Evolutionary conservation across 2,797 vertebrate genomes (phyloP).

Genomic region (Sebastes hopkinsi): DNA sequence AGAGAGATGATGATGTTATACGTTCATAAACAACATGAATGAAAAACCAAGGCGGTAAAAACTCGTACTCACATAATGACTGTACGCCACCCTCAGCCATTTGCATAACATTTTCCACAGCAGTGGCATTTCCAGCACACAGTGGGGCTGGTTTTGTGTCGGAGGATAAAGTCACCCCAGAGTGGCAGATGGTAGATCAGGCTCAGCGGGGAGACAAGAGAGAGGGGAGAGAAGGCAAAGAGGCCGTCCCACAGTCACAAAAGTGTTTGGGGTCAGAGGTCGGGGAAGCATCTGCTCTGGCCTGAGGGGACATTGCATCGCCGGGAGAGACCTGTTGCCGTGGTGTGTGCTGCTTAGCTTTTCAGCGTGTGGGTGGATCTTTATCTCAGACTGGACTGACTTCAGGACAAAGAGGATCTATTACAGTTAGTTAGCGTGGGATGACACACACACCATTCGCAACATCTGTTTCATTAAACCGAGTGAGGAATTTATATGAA

Average conservation of each 20-base stretch:
- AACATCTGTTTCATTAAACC: constrained; percentile 12
- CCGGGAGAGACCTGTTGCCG: constrained; percentile 84
- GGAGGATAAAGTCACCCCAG: constrained; percentile 73
- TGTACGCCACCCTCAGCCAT: constrained; percentile 12
- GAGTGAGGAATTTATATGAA: not conserved
- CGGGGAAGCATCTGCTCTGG: constrained; percentile 91
- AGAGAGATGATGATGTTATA: not conserved
- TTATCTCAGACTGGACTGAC: constrained; percentile 57
- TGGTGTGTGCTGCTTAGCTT: constrained; percentile 70
- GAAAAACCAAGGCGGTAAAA: not conserved
- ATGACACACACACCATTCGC: constrained; percentile 11
- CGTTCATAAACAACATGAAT: not conserved
- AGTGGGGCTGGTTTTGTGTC: constrained; percentile 68
- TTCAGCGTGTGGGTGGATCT: constrained; percentile 71
- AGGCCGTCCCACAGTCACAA: constrained; percentile 83
- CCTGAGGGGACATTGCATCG: constrained; percentile 85
- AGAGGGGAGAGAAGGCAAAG: constrained; percentile 71
- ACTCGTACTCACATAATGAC: not conserved
- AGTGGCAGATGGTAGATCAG: constrained; percentile 90
- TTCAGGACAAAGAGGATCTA: constrained; percentile 72
- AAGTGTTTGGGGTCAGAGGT: constrained; percentile 91
- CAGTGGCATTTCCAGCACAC: constrained; percentile 70
- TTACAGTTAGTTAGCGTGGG: constrained; percentile 63
- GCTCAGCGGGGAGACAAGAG: constrained; percentile 75
- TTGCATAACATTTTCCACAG: constrained; percentile 61